Conservation (phyloP, 2,888 invertebrate genomes). For the Cacoxenus indagator region DNA sequence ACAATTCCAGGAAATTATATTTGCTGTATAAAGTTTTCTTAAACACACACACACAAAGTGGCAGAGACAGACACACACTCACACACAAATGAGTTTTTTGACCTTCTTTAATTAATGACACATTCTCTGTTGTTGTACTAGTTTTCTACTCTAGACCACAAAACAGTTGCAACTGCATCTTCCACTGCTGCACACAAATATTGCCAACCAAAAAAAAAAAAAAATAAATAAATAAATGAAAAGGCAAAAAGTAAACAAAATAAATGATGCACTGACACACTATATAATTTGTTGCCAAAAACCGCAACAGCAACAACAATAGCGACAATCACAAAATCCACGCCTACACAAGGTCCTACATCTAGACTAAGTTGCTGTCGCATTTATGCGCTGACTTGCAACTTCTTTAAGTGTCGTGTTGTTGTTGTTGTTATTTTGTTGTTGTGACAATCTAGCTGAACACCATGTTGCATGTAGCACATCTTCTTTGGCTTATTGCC, state of each 20-base stretch:
- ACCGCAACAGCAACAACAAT: background rate
- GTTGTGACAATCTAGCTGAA: background rate
- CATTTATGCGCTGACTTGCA: background rate
- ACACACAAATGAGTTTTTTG: conserved; percentile 31
- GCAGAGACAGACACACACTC: background rate
- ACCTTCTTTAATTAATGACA: conserved; percentile 19
- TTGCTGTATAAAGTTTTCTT: too few relatives aligned
- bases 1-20: conserved; percentile 36
- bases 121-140: too few relatives aligned
- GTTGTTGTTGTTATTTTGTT: background rate
- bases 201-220: too few relatives aligned
- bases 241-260: too few relatives aligned
- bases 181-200: too few relatives aligned
- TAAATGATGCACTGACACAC: too few relatives aligned
- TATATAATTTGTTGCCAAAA: background rate
- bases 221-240: too few relatives aligned
- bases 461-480: background rate
- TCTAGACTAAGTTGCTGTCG: background rate
- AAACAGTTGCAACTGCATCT: too few relatives aligned
- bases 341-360: too few relatives aligned
- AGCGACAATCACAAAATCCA: too few relatives aligned
- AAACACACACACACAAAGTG: too few relatives aligned
- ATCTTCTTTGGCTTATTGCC: background rate
- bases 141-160: too few relatives aligned
- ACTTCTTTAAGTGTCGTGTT: background rate